Conservation (phyloP, 2,113 vertebrate genomes). For the Saimiri boliviensis region DNA sequence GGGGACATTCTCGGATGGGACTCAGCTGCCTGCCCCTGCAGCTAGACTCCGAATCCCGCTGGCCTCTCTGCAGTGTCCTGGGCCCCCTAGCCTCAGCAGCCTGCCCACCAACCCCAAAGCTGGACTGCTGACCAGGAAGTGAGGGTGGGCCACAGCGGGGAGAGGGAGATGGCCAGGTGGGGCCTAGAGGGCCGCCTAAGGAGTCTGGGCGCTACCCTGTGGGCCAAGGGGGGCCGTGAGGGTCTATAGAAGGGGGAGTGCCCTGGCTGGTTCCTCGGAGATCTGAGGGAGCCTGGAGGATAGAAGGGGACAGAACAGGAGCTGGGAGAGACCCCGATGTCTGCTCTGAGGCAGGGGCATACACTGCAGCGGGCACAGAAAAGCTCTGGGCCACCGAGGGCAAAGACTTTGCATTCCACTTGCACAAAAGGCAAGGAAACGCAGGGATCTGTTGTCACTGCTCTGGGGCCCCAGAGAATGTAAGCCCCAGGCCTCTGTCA, state of each 20-base stretch:
- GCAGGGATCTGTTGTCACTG: background rate
- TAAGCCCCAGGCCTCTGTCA: background rate
- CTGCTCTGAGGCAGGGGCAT: no score
- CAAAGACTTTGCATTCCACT: background rate
- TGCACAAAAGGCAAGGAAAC: background rate
- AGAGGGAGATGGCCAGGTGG: background rate
- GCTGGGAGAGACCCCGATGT: background rate
- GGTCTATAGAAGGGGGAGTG: background rate
- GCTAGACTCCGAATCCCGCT: background rate
- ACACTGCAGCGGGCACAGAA: accelerated
- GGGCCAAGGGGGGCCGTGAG: background rate
- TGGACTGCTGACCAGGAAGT: accelerated
- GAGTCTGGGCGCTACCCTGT: background rate
- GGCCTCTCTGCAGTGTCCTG: background rate
- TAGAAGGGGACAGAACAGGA: accelerated
- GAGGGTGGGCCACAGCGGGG: no score
- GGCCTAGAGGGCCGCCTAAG: background rate
- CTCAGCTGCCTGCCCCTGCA: accelerated
- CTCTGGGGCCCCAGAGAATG: background rate
- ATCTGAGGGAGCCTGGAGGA: background rate
- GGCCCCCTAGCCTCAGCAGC: background rate
- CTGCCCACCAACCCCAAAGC: background rate
- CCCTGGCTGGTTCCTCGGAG: background rate
- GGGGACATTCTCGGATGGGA: background rate
- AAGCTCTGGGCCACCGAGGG: background rate